Evolutionary conservation across 2,888 invertebrate species (phyloP), one percentile per base, ranked within the genome.

Genomic region (Nymphalis polychloros): DNA sequence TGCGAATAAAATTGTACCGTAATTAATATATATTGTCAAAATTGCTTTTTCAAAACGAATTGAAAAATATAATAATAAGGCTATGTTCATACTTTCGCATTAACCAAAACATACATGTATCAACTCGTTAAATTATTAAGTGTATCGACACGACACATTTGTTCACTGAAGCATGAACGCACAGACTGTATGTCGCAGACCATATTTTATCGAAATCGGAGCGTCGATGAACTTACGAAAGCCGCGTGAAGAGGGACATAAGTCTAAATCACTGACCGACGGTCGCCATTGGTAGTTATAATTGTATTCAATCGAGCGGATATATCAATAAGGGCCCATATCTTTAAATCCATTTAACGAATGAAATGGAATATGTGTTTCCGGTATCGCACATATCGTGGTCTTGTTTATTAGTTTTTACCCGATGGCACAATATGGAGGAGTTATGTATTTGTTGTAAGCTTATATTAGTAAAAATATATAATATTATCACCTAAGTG

Each of bases 241-340:
- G 55, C 16, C 47, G 41, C 41, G 27, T 48, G 27, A 48, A 49
- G 55, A n/a, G 19, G 47, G 20, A 35, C 41, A 59, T 66, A 60
- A 66, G 47, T 69, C 69, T 60, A 62, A 59, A 66, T 59, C 61
- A 66, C 53, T 41, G 53, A 19, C 19, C 57, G 19, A 59, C 52
- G 52, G 47, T 59, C 59, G 59, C 48, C 19, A 57, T 57, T 41
- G 50, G 31, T 35, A 55, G 49, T 63, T 20, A 60, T 20, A 49
- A 13, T 41, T 41, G 41, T 13, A 13, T 10, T 63, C 53, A 69
- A 69, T 69, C 63, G 69, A 63, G 55, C 69, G 66, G 69, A 69
- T 66, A 63, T 67, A 41, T 60, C 67, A 69, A 69, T 69, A 69
- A 69, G 63, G 63, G 53, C 49, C 63, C 67, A 63, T 69, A 60